Evolutionary conservation across 1,140 invertebrate species (phyloP), one percentile per base, ranked within the genome.

Genomic region (Ctenoplectra terminalis): DNA sequence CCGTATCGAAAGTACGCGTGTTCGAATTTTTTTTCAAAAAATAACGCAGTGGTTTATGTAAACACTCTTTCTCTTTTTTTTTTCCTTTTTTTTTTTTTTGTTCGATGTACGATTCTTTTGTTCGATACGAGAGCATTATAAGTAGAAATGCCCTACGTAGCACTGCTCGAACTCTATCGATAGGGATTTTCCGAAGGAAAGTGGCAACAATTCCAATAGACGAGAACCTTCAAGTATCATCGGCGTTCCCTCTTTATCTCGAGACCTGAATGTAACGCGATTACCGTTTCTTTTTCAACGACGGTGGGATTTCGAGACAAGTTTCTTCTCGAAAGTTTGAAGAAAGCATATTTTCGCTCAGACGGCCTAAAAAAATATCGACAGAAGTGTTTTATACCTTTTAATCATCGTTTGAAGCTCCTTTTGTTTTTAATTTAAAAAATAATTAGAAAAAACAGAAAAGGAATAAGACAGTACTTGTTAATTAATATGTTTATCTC

Each of bases 211-310:
- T 72, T 61, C 43, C 77, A 31, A 63, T 43, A 34, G 31, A 43
- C 46, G 34, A 58, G 40, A n/a, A 26, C 40, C 40, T 52, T 79
- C 17, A 4, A 79, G 69, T 72, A 72, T 79, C 77, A 52, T 79
- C 46, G 66, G 29, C 17, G 8, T 72, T 72, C 63, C 13, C 46
- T 79, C 26, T 79, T 72, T 72, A 79, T 63, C n/a, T 34, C 15
- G 46, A 43, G 56, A 50, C 17, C 17, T 1, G 37, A 61, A 26
- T 40, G 23, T 69, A 70, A 79, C 54, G 34, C 46, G 56, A 79
- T 79, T 63, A 63, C n/a, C 43, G 64, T 56, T 72, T 31, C 56
- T 43, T n/a, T 72, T 79, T 61, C 46, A 50, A 31, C 11, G 40
- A 23, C 58, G 31, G 11, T 8, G n/a, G 6, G 0, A 69, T 34